Base-by-base conservation (phyloP, 1,140 invertebrate genomes). In the Neodiprion lecontei region DNA sequence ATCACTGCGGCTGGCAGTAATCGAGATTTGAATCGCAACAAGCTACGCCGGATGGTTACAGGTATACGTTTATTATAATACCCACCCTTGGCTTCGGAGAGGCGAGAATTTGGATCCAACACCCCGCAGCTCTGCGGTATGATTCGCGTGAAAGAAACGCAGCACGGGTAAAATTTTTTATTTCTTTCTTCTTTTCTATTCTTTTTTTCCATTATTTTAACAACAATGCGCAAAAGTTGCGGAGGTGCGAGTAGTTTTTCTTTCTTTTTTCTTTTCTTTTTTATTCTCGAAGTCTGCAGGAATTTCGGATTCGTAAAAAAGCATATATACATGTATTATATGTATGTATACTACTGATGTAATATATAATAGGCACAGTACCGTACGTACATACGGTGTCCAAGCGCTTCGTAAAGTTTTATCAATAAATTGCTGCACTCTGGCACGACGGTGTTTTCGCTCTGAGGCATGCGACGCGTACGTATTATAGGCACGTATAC, bases 11-110 rank as follows among this genome's bases (percentile, higher is more conserved):
- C n/a, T 53, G 50, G 50, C 50, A 53, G 50, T 53, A 14, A 53
- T 53, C 50, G 50, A 53, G 50, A 53, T 53, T 53, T 53, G 50
- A 53, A 53, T 53, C 50, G 50, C n/a, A 53, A 53, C 14, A 53
- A 21, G 9, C 50, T 53, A 53, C 50, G 50, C 10, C n/a, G 50
- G 50, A 53, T 11, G n/a, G n/a, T 53, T 53, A 2, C 1, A 53
- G 50, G n/a, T n/a, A 53, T 21, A 21, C 17, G 17, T 21, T 21
- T 21, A 21, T 21, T 21, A 21, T 21, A 21, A 21, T 21, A 21
- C 17, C 17, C 17, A 21, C 17, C 17, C 17, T 21, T 21, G 17
- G 17, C 17, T 21, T 21, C 0, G 17, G 17, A 21, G 17, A 21
- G 17, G 17, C 17, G 17, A 21, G 17, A 21, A 21, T 21, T 21